Conservation (phyloP, 1,140 invertebrate species). For the Goniozus legneri region DNA sequence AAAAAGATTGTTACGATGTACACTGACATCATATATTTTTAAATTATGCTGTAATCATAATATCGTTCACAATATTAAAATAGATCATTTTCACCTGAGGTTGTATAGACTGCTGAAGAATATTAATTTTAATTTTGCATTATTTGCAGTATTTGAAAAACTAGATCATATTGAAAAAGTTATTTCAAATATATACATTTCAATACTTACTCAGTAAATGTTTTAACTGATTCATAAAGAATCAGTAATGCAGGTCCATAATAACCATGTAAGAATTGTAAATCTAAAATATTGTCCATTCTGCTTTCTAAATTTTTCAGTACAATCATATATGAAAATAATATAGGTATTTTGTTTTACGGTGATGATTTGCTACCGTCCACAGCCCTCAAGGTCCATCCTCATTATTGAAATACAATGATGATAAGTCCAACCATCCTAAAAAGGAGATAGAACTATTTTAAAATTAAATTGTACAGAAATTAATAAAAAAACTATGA, state of each 20-base stretch:
- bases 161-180: slow-evolving; percentile 4
- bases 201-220: slow-evolving; percentile 87
- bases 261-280: slow-evolving; percentile 97
- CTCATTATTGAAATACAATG: slow-evolving; percentile 83
- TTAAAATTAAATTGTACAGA: neutral
- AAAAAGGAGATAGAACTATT: slow-evolving; percentile 10
- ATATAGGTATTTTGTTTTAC: slow-evolving; percentile 67
- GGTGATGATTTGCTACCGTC: slow-evolving; percentile 59
- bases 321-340: slow-evolving; percentile 89
- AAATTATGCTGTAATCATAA: neutral
- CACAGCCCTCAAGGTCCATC: slow-evolving; percentile 90
- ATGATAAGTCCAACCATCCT: slow-evolving; percentile 82
- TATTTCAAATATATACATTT: slow-evolving; percentile 86
- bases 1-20: too few relatives aligned
- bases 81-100: slow-evolving; percentile 63
- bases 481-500: neutral
- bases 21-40: too few relatives aligned
- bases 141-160: neutral
- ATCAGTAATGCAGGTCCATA: slow-evolving; percentile 97
- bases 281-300: slow-evolving; percentile 92
- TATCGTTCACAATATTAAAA: neutral
- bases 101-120: slow-evolving; percentile 79
- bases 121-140: slow-evolving; percentile 4
- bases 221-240: slow-evolving; percentile 94
- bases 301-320: slow-evolving; percentile 84